Percentiles rank a stretch among this genome's conserved stretches.
Conservation (phyloP, 2,797 vertebrate genomes). For the Streptopelia turtur region DNA sequence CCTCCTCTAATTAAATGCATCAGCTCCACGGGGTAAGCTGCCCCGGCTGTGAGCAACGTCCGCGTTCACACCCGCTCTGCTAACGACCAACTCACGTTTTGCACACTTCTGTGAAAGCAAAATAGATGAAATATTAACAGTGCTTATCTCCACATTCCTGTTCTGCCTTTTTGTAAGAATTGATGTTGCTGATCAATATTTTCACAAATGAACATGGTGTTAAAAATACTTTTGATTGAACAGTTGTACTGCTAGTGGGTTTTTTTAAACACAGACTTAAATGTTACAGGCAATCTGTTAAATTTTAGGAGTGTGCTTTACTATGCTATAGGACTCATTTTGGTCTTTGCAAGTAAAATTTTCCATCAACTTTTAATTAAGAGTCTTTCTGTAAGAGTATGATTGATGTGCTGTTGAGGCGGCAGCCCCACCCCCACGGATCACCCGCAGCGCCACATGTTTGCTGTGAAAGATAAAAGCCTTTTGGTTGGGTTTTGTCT, state of each 20-base stretch:
- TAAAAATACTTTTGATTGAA: neutral
- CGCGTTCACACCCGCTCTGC: neutral
- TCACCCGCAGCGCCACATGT: conserved; percentile 14
- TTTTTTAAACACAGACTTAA: neutral
- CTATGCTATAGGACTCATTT: neutral
- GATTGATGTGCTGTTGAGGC: conserved; percentile 13
- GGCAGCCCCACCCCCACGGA: neutral
- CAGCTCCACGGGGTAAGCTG: neutral
- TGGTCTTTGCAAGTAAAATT: conserved; percentile 7
- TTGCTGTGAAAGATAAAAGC: neutral
- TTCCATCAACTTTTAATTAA: conserved; percentile 36
- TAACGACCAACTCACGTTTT: neutral
- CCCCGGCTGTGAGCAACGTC: neutral
- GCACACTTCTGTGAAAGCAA: neutral
- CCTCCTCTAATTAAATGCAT: neutral
- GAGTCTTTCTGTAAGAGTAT: neutral
- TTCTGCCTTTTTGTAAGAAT: neutral
- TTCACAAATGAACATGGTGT: neutral
- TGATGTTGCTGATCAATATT: conserved; percentile 9
- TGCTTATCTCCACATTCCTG: neutral
- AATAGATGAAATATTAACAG: neutral
- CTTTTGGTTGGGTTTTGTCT: neutral
- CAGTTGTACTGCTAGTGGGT: neutral
- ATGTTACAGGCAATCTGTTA: neutral
- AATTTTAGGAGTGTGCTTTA: neutral